phyloP scores from a whole-genome alignment of 2,888 invertebrate genomes.

The Ochropacha duplaris region DNA sequence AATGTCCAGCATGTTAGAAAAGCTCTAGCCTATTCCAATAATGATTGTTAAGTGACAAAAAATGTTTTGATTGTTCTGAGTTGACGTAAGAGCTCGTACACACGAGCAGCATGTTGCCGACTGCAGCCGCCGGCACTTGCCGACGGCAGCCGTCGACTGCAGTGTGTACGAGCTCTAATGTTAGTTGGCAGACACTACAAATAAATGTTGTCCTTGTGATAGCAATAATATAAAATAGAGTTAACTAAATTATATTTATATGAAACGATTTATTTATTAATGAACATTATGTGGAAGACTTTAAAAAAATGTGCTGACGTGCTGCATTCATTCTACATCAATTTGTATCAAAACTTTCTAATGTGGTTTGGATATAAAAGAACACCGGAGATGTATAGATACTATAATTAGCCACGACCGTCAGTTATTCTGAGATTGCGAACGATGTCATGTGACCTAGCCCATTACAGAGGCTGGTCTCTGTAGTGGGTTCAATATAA shows the following conservation, averaged over 20 bases:
- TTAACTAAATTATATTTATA: no score
- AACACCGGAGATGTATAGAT: constrained; percentile 47
- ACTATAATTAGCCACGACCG: constrained; percentile 73
- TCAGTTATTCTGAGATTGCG: constrained; percentile 74
- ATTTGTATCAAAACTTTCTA: constrained; percentile 12
- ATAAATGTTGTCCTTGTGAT: neutral
- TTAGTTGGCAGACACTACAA: neutral
- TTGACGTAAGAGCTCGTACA: no score
- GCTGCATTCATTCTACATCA: neutral
- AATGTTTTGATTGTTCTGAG: no score
- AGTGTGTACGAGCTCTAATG: no score
- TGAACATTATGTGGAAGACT: neutral
- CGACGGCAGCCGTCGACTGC: no score
- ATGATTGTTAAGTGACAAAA: no score
- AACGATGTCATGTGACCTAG: constrained; percentile 66
- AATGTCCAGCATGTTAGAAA: no score
- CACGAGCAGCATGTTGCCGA: no score
- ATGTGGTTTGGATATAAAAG: constrained; percentile 22
- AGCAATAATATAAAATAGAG: no score
- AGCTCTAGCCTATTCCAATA: no score
- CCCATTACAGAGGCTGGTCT: constrained; percentile 37
- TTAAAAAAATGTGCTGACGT: neutral
- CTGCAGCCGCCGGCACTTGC: no score
- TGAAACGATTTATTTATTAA: constrained; percentile 1
- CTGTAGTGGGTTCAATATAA: constrained; percentile 2